Evolutionary conservation across 2,113 vertebrate genomes (phyloP).

Genomic region (Dermatemys mawii): DNA sequence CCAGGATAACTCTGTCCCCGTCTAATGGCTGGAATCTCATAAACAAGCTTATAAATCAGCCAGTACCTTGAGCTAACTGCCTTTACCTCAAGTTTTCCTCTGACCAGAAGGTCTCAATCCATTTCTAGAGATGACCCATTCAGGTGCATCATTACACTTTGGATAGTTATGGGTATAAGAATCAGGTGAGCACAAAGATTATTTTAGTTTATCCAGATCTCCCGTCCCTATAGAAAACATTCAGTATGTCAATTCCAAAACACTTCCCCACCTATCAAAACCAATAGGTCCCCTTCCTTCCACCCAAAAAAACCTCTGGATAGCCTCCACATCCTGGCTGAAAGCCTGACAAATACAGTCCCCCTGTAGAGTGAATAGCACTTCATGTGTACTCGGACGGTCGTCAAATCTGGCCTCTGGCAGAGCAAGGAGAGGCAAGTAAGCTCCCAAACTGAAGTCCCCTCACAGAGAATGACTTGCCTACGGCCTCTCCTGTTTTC

Average conservation of each 20-base stretch:
- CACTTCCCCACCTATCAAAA: no score
- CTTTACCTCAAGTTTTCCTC: not conserved
- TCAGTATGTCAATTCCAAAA: no score
- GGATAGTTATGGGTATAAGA: not conserved
- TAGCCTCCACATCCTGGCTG: not conserved
- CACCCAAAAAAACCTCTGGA: not conserved
- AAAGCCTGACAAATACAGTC: not conserved
- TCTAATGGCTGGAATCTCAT: not conserved
- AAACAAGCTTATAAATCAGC: not conserved
- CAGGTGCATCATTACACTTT: not conserved
- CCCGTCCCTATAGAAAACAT: no score
- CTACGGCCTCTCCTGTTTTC: not conserved
- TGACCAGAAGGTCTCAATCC: not conserved
- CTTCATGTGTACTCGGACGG: not conserved
- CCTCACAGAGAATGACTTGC: not conserved
- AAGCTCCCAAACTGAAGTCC: not conserved
- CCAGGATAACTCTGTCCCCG: not conserved
- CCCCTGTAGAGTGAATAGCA: not conserved
- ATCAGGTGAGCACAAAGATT: not conserved
- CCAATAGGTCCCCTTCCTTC: no score
- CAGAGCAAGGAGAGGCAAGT: not conserved
- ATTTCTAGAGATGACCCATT: not conserved
- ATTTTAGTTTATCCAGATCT: no score
- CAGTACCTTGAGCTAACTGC: not conserved
- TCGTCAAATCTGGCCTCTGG: not conserved